Evolutionary conservation across 2,888 invertebrate species (phyloP), one percentile per base, ranked within the genome.

Genomic region (Drosophila infuscata): DNA sequence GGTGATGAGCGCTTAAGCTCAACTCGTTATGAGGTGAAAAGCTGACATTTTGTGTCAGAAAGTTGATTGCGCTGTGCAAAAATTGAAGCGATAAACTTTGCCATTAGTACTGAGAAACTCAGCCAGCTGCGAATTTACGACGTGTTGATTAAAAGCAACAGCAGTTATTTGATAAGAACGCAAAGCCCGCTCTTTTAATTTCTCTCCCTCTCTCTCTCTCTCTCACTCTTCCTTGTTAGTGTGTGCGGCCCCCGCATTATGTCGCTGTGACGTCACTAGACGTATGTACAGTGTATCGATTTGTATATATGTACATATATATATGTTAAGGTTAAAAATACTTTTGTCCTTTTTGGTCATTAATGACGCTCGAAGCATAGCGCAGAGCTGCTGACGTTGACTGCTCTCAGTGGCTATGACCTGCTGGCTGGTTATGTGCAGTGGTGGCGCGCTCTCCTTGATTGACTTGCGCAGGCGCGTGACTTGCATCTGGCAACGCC

Each of bases 381-480:
- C 43, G 64, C 74, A 30, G 70, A 51, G 69, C 67, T 69, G 74
- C 64, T 61, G 54, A 53, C 64, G 61, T 43, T 25, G 20, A 7
- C 15, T 46, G 15, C 46, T 46, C 25, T 46, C 41, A 43, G 41
- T 20, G 20, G 5, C 15, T 41, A n/a, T 36, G 15, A 7, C 7
- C 36, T 36, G 41, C 41, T 41, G n/a, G 41, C 41, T 41, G n/a
- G 11, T n/a, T 15, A 15, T 46, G 59, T 41, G 51, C 9, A 15
- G 25, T 29, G 46, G 46, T 46, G 15, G 46, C 20, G 15, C 30
- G 51, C 60, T 81, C 69, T 64, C 58, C 60, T 75, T 75, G 58
- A 54, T 60, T 62, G 60, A 66, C 69, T 76, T 60, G 74, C 89
- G 89, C 88, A 73, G 76, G 84, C 87, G 89, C 82, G 60, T 73